These are phyloP conservation scores for Cranoglanis bouderius DNA, from an alignment of 2,113 vertebrate species.

Conservation along the genomic window DNA sequence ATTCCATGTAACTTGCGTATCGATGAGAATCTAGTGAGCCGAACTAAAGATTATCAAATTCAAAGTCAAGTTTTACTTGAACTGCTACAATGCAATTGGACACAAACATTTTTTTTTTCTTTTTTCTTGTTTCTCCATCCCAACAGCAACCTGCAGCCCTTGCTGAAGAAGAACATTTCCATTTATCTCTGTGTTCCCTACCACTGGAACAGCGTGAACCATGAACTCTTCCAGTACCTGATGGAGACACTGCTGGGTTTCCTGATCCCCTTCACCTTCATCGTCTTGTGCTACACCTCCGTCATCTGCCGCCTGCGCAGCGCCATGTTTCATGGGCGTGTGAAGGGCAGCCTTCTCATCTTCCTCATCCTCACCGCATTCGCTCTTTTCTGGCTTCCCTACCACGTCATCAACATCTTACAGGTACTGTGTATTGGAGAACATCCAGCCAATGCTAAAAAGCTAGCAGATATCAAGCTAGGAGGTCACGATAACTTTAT, in stretches of 20 bases:
- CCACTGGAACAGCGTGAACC: constrained; percentile 62
- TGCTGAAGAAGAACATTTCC: background rate
- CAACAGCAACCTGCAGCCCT: constrained; percentile 47
- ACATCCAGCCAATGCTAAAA: background rate
- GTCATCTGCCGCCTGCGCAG: constrained; percentile 75
- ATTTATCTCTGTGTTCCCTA: constrained; percentile 41
- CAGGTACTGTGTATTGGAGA: constrained; percentile 64
- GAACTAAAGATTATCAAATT: background rate
- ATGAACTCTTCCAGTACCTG: constrained; percentile 78
- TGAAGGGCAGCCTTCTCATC: constrained; percentile 77
- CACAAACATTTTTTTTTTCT: background rate
- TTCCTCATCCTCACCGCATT: constrained; percentile 79
- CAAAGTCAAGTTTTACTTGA: background rate
- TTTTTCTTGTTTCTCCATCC: background rate
- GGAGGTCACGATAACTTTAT: background rate
- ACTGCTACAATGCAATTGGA: background rate
- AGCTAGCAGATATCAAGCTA: background rate
- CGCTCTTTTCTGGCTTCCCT: constrained; percentile 81
- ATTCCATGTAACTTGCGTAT: background rate
- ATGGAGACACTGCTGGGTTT: constrained; percentile 82
- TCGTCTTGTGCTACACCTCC: constrained; percentile 76
- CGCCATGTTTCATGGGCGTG: constrained; percentile 70
- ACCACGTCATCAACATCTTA: constrained; percentile 81
- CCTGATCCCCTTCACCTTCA: constrained; percentile 78
- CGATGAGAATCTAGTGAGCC: background rate